These are phyloP conservation scores for Corythoichthys haematopterus DNA, from an alignment of 2,113 vertebrate species.

Conservation along the genomic window DNA sequence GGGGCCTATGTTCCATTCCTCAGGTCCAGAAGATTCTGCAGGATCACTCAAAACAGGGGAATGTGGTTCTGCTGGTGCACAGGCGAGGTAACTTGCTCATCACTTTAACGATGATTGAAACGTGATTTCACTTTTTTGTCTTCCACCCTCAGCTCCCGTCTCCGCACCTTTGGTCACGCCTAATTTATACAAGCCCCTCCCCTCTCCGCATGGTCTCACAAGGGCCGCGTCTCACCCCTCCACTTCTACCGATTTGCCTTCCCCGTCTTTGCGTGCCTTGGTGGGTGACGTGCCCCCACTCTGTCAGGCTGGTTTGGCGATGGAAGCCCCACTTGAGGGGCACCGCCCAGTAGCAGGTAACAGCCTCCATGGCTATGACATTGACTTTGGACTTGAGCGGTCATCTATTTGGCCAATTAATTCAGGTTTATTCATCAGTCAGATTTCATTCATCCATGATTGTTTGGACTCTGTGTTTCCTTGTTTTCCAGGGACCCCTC, in stretches of 20 bases:
- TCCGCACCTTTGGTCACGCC: conserved; percentile 51
- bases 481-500: conserved; percentile 24
- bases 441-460: neutral
- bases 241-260: conserved; percentile 42
- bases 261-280: conserved; percentile 40
- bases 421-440: too few species aligned
- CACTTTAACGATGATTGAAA: neutral
- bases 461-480: neutral
- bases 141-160: conserved; percentile 32
- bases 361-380: neutral
- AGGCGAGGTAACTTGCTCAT: conserved; percentile 51
- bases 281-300: conserved; percentile 45
- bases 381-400: neutral
- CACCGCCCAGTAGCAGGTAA: conserved; percentile 21
- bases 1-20: neutral
- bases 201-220: conserved; percentile 37
- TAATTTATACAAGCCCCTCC: conserved; percentile 56
- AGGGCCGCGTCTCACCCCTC: conserved; percentile 24
- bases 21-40: conserved; percentile 75
- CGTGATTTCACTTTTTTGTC: neutral
- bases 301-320: conserved; percentile 52
- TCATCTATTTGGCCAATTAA: too few species aligned
- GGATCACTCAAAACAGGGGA: conserved; percentile 73
- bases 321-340: conserved; percentile 37
- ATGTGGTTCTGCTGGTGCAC: conserved; percentile 74